Base-by-base conservation (phyloP, 2,797 vertebrate species). In the Halcyon leucocephala region DNA sequence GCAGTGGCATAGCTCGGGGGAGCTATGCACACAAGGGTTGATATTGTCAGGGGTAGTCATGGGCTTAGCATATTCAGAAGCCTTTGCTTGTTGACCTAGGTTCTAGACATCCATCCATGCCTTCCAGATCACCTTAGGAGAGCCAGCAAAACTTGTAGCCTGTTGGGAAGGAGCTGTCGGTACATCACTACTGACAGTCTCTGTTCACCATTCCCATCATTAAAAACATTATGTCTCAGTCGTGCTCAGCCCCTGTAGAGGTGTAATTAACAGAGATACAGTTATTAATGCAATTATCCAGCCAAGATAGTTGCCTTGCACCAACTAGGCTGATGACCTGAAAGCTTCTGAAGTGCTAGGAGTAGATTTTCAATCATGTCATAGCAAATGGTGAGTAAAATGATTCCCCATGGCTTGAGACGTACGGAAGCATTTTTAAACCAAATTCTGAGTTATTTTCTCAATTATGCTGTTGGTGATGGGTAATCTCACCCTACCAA, bases 11-110 rank as follows among this genome's bases (percentile, higher is more conserved):
- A 54, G 21, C 25, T 33, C 0, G 0, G 29, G 49, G 42, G 31
- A 31, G n/a, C 28, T 61, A 55, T 1, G 28, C 29, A 21, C 0
- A 1, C 8, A 11, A 39, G 52, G 12, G 16, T 5, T 26, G 51
- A 2, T 44, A 14, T 0, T 1, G 1, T 15, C 18, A 18, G 0
- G 14, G 31, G 10, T 19, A 25, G 14, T 8, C 0, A 0, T 49
- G 52, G 14, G 3, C 42, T 69, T 21, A 10, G 17, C 17, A 11
- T 8, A 3, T 22, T 29, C 10, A 26, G 37, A 31, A 42, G 37
- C 17, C 51, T n/a, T 35, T 10, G 12, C 58, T 80, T 14, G 0
- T 3, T 19, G 31, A 6, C 33, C 1, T 3, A n/a, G 10, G 35
- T 46, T 67, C 21, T 35, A 22, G 6, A 7, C 33, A 35, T 35